phyloP scores from a whole-genome alignment of 2,797 vertebrate genomes.

The Pseudochirops corinnae region DNA sequence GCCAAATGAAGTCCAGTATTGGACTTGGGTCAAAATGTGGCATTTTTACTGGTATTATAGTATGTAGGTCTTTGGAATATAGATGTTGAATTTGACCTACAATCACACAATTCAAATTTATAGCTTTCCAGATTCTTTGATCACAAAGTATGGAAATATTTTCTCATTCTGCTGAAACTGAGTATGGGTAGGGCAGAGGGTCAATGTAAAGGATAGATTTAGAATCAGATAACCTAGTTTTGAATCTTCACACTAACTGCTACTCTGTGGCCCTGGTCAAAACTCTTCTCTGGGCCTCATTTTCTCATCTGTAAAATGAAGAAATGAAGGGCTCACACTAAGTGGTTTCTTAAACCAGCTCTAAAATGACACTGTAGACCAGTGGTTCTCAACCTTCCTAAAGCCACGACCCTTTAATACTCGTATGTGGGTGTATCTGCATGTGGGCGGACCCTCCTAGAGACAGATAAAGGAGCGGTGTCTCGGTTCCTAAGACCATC shows the following conservation, averaged over 20 bases:
- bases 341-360: no score
- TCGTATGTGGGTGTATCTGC: no score
- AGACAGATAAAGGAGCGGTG: no score
- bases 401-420: no score
- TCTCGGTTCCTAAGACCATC: no score
- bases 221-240: neutral
- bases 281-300: neutral
- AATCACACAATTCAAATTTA: neutral
- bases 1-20: neutral
- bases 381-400: no score
- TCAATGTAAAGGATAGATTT: neutral
- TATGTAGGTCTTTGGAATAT: neutral
- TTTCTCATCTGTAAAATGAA: neutral
- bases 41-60: constrained; percentile 2
- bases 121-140: constrained; percentile 40
- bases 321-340: no score
- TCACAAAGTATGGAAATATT: constrained; percentile 13
- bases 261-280: neutral
- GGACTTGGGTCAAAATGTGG: neutral
- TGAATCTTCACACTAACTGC: neutral
- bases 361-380: no score
- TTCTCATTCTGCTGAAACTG: constrained; percentile 27
- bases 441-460: no score
- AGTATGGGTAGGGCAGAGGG: neutral
- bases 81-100: neutral